Evolutionary conservation across 2,888 invertebrate genomes (phyloP).

Genomic region (Dascillus cervinus): DNA sequence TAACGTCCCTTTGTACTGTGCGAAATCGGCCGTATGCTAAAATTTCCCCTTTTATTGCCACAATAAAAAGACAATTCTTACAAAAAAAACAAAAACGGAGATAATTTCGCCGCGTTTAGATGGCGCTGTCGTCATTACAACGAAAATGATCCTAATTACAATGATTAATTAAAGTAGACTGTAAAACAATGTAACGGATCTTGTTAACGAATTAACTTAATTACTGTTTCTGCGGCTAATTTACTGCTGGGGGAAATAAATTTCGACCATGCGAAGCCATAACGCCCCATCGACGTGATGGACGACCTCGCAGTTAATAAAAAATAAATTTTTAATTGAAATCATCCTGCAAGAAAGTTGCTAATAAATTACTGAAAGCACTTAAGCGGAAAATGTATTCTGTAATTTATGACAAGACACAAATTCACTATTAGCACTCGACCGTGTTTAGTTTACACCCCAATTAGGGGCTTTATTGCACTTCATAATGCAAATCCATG

Average conservation of each 20-base stretch:
- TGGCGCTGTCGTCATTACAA: slow-evolving; percentile 13
- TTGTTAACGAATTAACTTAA: slow-evolving; percentile 27
- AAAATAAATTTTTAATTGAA: too few species aligned
- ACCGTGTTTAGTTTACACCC: too few species aligned
- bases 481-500: too few species aligned
- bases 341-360: too few species aligned
- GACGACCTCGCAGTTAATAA: too few species aligned
- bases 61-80: not conserved
- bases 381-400: too few species aligned
- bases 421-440: too few species aligned
- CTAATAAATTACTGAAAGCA: too few species aligned
- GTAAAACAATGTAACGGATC: slow-evolving; percentile 26
- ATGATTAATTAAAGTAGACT: slow-evolving; percentile 24
- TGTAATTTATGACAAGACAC: too few species aligned
- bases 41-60: not conserved
- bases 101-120: not conserved
- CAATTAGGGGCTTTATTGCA: too few species aligned
- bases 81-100: not conserved
- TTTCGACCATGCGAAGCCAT: slow-evolving; percentile 6
- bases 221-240: slow-evolving; percentile 24
- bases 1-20: too few species aligned
- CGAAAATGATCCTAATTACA: slow-evolving; percentile 23
- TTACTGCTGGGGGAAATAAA: slow-evolving; percentile 18
- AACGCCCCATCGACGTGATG: too few species aligned
- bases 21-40: not conserved